Percentiles rank a stretch among this genome's conserved stretches.
These are phyloP conservation scores for Drosophila tristis DNA, from an alignment of 1,140 invertebrate species.

Conservation along the genomic window DNA sequence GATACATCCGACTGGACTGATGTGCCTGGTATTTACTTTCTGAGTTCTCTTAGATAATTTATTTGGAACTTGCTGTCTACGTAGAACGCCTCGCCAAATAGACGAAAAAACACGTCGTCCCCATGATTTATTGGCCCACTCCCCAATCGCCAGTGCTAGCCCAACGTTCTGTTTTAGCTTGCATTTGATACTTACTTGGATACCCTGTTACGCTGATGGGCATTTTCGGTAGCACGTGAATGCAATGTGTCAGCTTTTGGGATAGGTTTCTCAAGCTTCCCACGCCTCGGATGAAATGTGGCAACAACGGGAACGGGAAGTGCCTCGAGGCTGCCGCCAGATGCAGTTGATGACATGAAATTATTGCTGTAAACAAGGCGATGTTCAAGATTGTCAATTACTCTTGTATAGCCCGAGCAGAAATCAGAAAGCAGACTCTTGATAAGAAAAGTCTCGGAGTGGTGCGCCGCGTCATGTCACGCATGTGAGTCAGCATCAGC, in stretches of 20 bases:
- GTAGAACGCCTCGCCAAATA: slow-evolving; percentile 31
- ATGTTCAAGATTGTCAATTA: slow-evolving; percentile 49
- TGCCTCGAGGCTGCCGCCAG: background rate
- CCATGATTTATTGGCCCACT: slow-evolving; percentile 35
- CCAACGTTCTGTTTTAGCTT: slow-evolving; percentile 20
- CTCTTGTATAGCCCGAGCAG: slow-evolving; percentile 16
- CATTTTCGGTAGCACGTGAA: slow-evolving; percentile 30
- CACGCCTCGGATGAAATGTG: background rate
- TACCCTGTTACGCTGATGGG: slow-evolving; percentile 16
- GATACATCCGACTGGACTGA: slow-evolving; percentile 1
- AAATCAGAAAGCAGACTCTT: slow-evolving; percentile 40
- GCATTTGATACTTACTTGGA: background rate
- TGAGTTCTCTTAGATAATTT: slow-evolving; percentile 21
- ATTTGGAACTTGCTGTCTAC: slow-evolving; percentile 38
- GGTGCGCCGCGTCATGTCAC: slow-evolving; percentile 2
- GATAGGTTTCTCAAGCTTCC: background rate
- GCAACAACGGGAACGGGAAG: background rate
- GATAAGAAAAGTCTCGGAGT: slow-evolving; percentile 21
- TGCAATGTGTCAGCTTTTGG: background rate
- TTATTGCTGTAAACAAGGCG: slow-evolving; percentile 44
- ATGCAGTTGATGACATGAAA: slow-evolving; percentile 38
- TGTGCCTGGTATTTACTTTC: slow-evolving; percentile 14
- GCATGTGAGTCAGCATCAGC: slow-evolving; percentile 44
- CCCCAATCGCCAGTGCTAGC: background rate
- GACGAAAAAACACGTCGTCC: slow-evolving; percentile 17